Evolutionary conservation across 2,113 vertebrate species (phyloP).

Genomic region (Hyla sarda): DNA sequence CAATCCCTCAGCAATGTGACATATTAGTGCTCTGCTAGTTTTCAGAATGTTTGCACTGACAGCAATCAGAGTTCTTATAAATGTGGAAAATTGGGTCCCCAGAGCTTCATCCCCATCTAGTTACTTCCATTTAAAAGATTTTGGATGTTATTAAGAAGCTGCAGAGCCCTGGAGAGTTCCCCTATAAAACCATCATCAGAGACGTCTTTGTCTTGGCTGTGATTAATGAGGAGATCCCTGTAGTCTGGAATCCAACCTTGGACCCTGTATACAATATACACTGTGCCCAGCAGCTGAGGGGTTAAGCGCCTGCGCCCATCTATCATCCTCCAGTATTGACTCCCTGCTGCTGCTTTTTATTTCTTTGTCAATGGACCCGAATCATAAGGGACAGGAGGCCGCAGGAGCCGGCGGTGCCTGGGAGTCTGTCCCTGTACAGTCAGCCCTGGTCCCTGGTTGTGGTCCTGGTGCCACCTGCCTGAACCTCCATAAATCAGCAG

Average conservation of each 20-base stretch:
- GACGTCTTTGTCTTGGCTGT: not conserved
- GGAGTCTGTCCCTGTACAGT: not conserved
- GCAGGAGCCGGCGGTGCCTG: constrained; percentile 5
- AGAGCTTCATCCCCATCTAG: too few species aligned
- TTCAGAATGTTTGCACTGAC: too few species aligned
- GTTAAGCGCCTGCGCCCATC: not conserved
- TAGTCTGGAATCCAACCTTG: not conserved
- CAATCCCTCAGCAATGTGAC: too few species aligned
- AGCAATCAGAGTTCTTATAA: too few species aligned
- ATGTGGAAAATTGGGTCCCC: too few species aligned
- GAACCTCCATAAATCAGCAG: not conserved
- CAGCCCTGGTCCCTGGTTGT: not conserved
- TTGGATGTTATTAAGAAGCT: too few species aligned
- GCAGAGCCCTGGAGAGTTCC: too few species aligned
- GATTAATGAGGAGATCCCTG: not conserved
- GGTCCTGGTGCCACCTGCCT: not conserved
- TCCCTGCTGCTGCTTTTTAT: constrained; percentile 19
- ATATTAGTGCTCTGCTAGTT: too few species aligned
- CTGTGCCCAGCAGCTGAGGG: not conserved
- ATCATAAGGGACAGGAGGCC: not conserved
- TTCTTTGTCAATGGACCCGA: not conserved
- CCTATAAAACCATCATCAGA: too few species aligned
- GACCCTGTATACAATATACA: not conserved
- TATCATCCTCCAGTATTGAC: not conserved
- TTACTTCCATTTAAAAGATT: too few species aligned